A percentile compares a stretch with the other conserved stretches of the same genome.
Conservation (phyloP, 2,113 vertebrate genomes). For the Actenoides hombroni region DNA sequence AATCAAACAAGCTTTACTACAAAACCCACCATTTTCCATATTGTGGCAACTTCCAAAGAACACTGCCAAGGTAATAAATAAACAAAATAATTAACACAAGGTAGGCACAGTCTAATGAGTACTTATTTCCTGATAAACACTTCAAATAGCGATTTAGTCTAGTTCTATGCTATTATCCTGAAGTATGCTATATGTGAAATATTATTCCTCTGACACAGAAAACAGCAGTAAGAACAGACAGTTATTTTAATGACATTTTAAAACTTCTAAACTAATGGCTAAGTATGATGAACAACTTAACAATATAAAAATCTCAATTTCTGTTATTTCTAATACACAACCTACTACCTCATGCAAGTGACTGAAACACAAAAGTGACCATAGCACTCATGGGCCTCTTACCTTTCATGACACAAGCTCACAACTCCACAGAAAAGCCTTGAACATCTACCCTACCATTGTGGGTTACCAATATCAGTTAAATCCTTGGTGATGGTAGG, state of each 20-base stretch:
- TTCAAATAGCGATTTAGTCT: background rate
- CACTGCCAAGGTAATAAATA: background rate
- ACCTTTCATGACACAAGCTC: background rate
- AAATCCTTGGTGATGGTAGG: background rate
- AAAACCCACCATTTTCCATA: background rate
- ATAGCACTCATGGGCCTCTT: background rate
- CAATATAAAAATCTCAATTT: background rate
- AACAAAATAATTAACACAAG: background rate
- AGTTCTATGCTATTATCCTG: background rate
- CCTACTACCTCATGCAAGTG: background rate
- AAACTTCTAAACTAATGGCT: background rate
- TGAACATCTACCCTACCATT: background rate
- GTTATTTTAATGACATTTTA: background rate
- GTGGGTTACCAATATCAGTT: background rate
- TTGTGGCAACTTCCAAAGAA: background rate
- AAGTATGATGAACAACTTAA: background rate
- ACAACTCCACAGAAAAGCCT: background rate
- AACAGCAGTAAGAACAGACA: background rate
- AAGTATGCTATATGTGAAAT: background rate
- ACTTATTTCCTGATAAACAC: background rate
- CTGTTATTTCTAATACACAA: background rate
- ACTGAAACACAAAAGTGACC: background rate
- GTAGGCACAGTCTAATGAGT: rapidly evolving
- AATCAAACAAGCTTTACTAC: background rate
- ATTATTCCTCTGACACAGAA: background rate